Evolutionary conservation across 2,113 vertebrate species (phyloP), one percentile per base, ranked within the genome.

Genomic region (Myotis yumanensis): DNA sequence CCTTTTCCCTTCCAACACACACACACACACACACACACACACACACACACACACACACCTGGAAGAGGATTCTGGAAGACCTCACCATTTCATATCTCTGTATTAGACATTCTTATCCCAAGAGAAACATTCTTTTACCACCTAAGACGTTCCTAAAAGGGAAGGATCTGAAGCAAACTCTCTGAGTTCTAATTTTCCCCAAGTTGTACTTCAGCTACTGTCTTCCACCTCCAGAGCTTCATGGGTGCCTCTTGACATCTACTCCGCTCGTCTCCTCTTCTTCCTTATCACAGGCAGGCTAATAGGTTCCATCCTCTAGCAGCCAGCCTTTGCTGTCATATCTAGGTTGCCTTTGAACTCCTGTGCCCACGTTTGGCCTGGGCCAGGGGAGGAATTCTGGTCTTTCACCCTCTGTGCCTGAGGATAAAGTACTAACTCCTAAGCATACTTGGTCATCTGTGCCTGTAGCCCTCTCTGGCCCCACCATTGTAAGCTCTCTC

Each of bases 51-150:
- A 46, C 30, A 59, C 81, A 83, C 40, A 91, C 64, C 54, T 80
- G 80, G 71, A 86, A 87, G 5, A 81, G 30, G 54, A 90, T 64
- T 86, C 84, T 86, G 72, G 72, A 92, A 84, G 81, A 80, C 57
- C 80, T 96, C 86, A 93, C 62, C 52, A 90, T 84, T 81, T 91
- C 30, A 30, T 46, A 62, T 86, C 86, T 86, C 69, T 76, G 51
- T 46, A 71, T 95, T 68, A 89, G 71, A 72, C 87, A 96, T 66
- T 14, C 62, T 37, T 87, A 62, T 69, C 90, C 68, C 87, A 94
- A 77, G 76, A 96, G 83, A 89, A 96, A 87, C 90, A 93, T 85
- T 90, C 68, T 68, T 93, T 94, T 86, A 85, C 52, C 68, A 84
- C 72, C 89, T 93, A 83, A 93, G 76, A 86, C 64, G 72, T 84